A percentile compares a stretch with the other conserved stretches of the same genome.
Conservation (phyloP, 2,797 vertebrate genomes). For the Dromococcyx pavoninus region DNA sequence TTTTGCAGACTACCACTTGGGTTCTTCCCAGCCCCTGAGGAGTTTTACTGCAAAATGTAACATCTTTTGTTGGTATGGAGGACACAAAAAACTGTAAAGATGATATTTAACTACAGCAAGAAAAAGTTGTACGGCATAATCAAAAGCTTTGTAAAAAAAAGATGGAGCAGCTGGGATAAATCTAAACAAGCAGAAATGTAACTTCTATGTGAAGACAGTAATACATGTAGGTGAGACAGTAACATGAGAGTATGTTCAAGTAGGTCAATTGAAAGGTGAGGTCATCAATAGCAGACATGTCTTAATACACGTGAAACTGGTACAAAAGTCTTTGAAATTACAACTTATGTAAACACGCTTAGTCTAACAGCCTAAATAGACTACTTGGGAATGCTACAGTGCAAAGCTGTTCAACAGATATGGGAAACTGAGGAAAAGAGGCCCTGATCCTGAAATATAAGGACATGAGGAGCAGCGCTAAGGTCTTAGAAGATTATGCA, state of each 20-base stretch:
- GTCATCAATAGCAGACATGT: not conserved
- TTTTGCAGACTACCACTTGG: slow-evolving; percentile 48
- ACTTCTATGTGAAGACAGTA: not conserved
- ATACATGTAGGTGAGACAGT: not conserved
- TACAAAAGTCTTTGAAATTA: not conserved
- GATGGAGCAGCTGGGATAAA: not conserved
- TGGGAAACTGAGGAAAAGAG: not conserved
- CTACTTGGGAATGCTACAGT: not conserved
- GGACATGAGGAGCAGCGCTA: not conserved
- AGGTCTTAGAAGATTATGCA: not conserved
- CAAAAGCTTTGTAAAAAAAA: not conserved
- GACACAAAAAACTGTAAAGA: not conserved
- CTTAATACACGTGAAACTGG: not conserved
- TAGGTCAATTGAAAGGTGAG: not conserved
- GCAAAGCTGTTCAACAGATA: not conserved
- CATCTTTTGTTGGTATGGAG: not conserved
- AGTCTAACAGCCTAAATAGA: not conserved
- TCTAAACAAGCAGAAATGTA: not conserved
- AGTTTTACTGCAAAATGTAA: slow-evolving; percentile 28
- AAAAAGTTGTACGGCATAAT: not conserved
- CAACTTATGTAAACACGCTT: not conserved
- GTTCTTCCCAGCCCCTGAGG: slow-evolving; percentile 46
- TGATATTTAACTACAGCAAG: not conserved
- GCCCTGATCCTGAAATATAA: not conserved
- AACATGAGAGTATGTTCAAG: not conserved